These are phyloP conservation scores for Alligator mississippiensis DNA, from an alignment of 2,113 vertebrate species.

Conservation along the genomic window DNA sequence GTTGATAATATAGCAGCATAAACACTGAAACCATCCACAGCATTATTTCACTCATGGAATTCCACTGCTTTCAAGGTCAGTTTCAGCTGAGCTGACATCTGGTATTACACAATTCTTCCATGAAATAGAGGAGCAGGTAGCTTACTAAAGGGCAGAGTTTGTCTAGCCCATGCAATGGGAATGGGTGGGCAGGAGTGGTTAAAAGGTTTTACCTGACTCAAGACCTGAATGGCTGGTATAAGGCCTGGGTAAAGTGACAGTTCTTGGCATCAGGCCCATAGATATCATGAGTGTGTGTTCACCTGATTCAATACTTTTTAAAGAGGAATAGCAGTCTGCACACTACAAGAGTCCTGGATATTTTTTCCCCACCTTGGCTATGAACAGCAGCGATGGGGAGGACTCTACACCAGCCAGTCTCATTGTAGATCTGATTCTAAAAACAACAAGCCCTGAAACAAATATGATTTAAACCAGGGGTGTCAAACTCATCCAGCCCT, in stretches of 20 bases:
- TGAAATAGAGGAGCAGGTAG: background rate
- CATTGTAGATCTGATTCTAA: background rate
- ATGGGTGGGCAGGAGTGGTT: background rate
- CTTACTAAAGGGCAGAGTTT: background rate
- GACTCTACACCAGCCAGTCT: background rate
- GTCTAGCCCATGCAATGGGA: background rate
- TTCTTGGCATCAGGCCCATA: background rate
- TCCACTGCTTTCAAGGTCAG: background rate
- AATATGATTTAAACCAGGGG: background rate
- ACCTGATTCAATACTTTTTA: background rate
- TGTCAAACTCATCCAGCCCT: too few species aligned
- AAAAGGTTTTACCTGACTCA: background rate
- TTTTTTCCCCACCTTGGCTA: background rate
- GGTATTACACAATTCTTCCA: background rate
- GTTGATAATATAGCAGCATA: background rate
- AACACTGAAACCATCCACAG: background rate
- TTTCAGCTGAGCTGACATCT: background rate
- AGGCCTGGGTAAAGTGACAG: background rate
- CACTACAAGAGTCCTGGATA: background rate
- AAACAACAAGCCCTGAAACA: background rate
- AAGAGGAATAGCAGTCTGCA: background rate
- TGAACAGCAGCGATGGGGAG: background rate
- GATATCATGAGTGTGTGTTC: too few species aligned
- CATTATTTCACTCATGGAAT: background rate
- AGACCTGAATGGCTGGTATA: background rate